Percentiles rank a stretch among this genome's conserved stretches.
Evolutionary conservation across 1,140 invertebrate genomes (phyloP).

Genomic region (Thrips palmi): DNA sequence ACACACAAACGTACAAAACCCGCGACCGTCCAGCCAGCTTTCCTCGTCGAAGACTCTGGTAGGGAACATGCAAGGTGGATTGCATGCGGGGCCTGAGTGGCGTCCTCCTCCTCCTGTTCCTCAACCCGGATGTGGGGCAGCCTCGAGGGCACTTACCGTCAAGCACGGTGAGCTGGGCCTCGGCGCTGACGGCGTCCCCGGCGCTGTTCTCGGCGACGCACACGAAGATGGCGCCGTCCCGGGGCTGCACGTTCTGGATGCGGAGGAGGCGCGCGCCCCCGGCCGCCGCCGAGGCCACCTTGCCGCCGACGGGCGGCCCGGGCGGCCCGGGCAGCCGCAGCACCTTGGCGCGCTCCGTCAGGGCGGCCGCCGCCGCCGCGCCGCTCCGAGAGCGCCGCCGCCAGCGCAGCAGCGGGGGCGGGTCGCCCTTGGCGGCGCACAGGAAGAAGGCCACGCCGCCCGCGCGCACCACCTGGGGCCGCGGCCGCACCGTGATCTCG

Average conservation of each 20-base stretch:
- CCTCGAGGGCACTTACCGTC: neutral
- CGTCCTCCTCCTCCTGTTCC: no score
- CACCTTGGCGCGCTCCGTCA: no score
- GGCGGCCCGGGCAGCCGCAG: constrained; percentile 49
- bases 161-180: constrained; percentile 55
- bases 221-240: constrained; percentile 83
- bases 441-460: constrained; percentile 88
- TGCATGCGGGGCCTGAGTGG: no score
- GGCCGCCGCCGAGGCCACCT: constrained; percentile 10
- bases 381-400: constrained; percentile 79
- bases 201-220: constrained; percentile 94
- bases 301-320: constrained; percentile 23
- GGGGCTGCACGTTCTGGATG: constrained; percentile 74
- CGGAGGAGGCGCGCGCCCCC: constrained; percentile 64
- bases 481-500: constrained; percentile 67
- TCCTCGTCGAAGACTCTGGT: no score
- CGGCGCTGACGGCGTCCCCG: constrained; percentile 77
- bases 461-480: constrained; percentile 70
- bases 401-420: constrained; percentile 74
- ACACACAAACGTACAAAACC: no score
- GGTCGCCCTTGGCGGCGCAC: constrained; percentile 81
- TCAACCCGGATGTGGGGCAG: neutral
- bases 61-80: no score
- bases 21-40: no score
- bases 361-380: constrained; percentile 56